Base-by-base conservation (phyloP, 2,888 invertebrate genomes). In the Pammene fasciana region DNA sequence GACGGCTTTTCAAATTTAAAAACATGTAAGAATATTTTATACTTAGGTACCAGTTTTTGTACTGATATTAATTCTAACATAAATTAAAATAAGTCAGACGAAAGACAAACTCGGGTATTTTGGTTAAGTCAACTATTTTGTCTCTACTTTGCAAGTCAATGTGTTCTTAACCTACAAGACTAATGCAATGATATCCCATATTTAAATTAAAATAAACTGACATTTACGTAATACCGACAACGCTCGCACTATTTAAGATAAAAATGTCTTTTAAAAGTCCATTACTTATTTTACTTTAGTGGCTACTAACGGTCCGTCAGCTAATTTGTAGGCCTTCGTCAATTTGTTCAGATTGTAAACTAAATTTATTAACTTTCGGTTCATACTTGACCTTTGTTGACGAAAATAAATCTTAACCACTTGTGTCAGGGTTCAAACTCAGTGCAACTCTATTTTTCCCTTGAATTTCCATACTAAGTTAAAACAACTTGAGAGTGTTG, bases 281-380 rank as follows among this genome's bases (percentile, higher is more conserved):
- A 65, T 70, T 70, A 26, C 26, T 26, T 26, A 70, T 13, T 65
- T 52, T 45, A 65, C 65, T 59, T 57, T 52, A 70, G 59, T 60
- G 52, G 45, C 52, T 65, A 45, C 52, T 70, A 70, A 54, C 68
- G 68, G 64, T 34, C 16, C 45, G 41, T 43, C 56, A 14, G n/a
- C 52, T 70, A 59, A 70, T 65, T 70, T 60, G 65, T 65, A 57
- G 52, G 65, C n/a, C 46, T 54, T 8, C 54, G 55, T 61, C 65
- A 50, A 66, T 67, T 60, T 52, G 16, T 61, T 59, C 52, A 38
- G 59, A 38, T 67, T 55, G 14, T 54, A 64, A 68, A 68, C 64
- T 16, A 36, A 70, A 26, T 59, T 70, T 70, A 57, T 46, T 45
- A 65, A 64, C 43, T 61, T 18, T 18, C 6, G 41, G 3, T 60